Evolutionary conservation across 2,888 invertebrate genomes (phyloP).

Genomic region (Mallateleia sp.): DNA sequence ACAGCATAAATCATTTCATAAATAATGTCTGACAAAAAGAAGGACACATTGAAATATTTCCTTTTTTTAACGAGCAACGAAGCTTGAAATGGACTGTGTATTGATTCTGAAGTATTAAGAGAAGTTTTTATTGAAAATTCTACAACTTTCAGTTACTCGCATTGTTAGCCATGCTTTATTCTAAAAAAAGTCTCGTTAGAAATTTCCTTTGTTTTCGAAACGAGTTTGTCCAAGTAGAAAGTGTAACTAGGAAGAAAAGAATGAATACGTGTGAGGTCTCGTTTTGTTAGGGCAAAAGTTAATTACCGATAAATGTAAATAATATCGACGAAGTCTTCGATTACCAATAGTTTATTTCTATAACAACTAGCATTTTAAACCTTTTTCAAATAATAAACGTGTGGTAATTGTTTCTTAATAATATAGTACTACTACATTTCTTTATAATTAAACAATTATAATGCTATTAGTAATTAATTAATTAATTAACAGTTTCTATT

Average conservation of each 20-base stretch:
- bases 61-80: conserved; percentile 30
- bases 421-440: too few species aligned
- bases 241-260: conserved; percentile 10
- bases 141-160: conserved; percentile 42
- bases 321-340: not conserved
- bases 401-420: too few species aligned
- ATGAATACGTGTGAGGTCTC: conserved; percentile 12
- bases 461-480: too few species aligned
- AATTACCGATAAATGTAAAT: not conserved
- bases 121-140: conserved; percentile 53
- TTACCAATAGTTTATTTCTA: not conserved
- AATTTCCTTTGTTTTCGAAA: conserved; percentile 24
- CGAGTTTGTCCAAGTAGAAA: conserved; percentile 39
- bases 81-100: conserved; percentile 44
- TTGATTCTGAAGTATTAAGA: conserved; percentile 45
- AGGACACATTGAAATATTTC: too few species aligned
- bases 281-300: not conserved
- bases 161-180: conserved; percentile 32
- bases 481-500: too few species aligned
- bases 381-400: too few species aligned
- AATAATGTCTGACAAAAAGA: too few species aligned
- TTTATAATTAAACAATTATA: too few species aligned
- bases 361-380: too few species aligned
- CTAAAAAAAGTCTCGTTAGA: conserved; percentile 48
- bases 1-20: too few species aligned